phyloP scores from a whole-genome alignment of 35 echinoderm and acorn worm genomes.

The Amphiura filiformis region DNA sequence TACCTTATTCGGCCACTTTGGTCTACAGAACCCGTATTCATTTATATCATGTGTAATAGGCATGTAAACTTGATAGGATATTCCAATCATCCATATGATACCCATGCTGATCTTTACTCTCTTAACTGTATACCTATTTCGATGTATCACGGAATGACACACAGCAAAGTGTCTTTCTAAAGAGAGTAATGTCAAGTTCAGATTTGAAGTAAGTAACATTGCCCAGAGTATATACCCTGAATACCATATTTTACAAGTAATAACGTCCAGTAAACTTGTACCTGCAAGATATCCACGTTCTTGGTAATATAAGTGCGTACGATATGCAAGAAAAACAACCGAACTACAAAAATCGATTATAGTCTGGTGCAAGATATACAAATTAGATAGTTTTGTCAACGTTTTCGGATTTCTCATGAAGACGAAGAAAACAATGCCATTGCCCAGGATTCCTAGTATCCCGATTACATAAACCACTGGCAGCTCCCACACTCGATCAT shows the following conservation, averaged over 20 bases:
- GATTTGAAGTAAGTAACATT: conserved; percentile 64
- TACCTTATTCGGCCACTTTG: conserved; percentile 46
- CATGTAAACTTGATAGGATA: conserved; percentile 71
- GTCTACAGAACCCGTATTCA: conserved; percentile 40
- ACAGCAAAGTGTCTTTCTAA: conserved; percentile 78
- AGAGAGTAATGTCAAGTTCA: conserved; percentile 71
- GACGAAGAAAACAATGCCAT: conserved; percentile 15
- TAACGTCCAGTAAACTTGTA: neutral
- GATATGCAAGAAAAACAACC: conserved; percentile 45
- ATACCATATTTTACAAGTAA: conserved; percentile 73
- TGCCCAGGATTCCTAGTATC: conserved; percentile 25
- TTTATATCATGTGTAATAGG: conserved; percentile 36
- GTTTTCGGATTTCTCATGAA: neutral
- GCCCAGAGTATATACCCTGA: conserved; percentile 79
- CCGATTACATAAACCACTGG: neutral
- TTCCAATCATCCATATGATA: conserved; percentile 58
- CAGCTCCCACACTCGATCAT: neutral
- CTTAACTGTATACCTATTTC: conserved; percentile 68
- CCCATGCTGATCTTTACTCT: conserved; percentile 57
- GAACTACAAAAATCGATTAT: conserved; percentile 78
- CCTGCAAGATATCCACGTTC: conserved; percentile 26
- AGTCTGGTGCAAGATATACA: conserved; percentile 79
- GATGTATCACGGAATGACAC: conserved; percentile 50
- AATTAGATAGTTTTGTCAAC: neutral
- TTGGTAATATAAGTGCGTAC: neutral